Evolutionary conservation across 2,888 invertebrate species (phyloP).

Genomic region (Ectropis crepuscularia): DNA sequence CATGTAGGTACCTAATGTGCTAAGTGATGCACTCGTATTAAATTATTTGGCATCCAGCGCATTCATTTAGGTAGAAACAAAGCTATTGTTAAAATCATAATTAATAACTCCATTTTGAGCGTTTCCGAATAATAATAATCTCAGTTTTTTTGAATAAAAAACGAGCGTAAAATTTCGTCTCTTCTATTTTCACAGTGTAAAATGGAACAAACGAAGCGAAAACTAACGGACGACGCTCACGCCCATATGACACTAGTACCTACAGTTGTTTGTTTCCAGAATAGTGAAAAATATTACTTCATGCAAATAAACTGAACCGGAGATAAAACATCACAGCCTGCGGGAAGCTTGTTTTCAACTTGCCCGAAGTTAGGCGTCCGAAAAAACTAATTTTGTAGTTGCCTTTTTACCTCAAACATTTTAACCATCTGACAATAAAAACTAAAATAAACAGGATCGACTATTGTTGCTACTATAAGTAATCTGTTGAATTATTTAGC

Average conservation of each 20-base stretch:
- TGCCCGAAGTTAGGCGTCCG: slow-evolving; percentile 26
- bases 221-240: slow-evolving; percentile 37
- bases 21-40: too few species aligned
- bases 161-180: slow-evolving; percentile 16
- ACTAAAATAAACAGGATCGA: slow-evolving; percentile 2
- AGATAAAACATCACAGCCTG: slow-evolving; percentile 44
- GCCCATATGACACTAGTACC: slow-evolving; percentile 38
- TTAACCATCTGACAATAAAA: slow-evolving; percentile 17
- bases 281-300: slow-evolving; percentile 53
- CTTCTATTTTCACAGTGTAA: slow-evolving; percentile 24
- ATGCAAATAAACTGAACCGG: slow-evolving; percentile 46
- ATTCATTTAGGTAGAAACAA: not conserved
- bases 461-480: not conserved
- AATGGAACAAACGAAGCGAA: slow-evolving; percentile 37
- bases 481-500: not conserved
- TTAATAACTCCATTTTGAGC: not conserved
- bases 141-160: slow-evolving; percentile 12
- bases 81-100: not conserved
- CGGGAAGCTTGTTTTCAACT: slow-evolving; percentile 43
- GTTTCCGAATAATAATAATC: slow-evolving; percentile 3
- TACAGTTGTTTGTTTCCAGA: slow-evolving; percentile 45
- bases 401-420: slow-evolving; percentile 28
- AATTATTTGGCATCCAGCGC: too few species aligned
- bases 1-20: too few species aligned
- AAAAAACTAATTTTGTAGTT: slow-evolving; percentile 40